Conservation (phyloP, 2,113 vertebrate genomes). For the Agapornis roseicollis region DNA sequence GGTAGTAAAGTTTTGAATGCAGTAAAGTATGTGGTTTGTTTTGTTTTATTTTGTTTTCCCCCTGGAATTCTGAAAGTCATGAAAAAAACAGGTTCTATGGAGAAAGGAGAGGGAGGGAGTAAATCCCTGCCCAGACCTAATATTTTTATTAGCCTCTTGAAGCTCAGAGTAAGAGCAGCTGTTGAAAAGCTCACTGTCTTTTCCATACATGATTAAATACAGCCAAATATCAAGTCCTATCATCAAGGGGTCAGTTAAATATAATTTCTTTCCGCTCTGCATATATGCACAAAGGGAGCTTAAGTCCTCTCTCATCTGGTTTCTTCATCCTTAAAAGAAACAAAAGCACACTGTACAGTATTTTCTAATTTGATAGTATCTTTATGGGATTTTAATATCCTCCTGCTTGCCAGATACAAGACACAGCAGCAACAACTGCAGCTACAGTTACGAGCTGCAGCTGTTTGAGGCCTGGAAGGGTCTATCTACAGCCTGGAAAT, state of each 20-base stretch:
- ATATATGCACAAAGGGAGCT: conserved; percentile 37
- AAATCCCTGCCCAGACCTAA: background rate
- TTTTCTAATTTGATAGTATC: conserved; percentile 58
- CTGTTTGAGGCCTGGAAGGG: background rate
- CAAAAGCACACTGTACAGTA: conserved; percentile 39
- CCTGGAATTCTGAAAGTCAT: background rate
- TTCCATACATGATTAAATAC: conserved; percentile 13
- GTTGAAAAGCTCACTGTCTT: conserved; percentile 39
- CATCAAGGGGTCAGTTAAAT: conserved; percentile 57
- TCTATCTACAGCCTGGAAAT: conserved; percentile 26
- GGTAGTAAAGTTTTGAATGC: background rate
- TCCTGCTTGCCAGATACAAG: conserved; percentile 17
- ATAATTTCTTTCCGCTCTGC: conserved; percentile 38
- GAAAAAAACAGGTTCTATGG: conserved; percentile 19
- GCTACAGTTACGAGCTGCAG: conserved; percentile 37
- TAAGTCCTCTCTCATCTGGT: conserved; percentile 34
- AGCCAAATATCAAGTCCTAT: conserved; percentile 29
- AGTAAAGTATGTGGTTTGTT: background rate
- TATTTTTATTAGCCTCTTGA: background rate
- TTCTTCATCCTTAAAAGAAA: conserved; percentile 58
- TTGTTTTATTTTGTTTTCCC: background rate
- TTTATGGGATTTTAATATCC: conserved; percentile 63
- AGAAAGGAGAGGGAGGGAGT: background rate
- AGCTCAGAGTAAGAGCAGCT: conserved; percentile 43
- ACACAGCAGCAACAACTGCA: conserved; percentile 41